Evolutionary conservation across 2,113 vertebrate genomes (phyloP), one percentile per base, ranked within the genome.

Genomic region (Pterocles orientalis): DNA sequence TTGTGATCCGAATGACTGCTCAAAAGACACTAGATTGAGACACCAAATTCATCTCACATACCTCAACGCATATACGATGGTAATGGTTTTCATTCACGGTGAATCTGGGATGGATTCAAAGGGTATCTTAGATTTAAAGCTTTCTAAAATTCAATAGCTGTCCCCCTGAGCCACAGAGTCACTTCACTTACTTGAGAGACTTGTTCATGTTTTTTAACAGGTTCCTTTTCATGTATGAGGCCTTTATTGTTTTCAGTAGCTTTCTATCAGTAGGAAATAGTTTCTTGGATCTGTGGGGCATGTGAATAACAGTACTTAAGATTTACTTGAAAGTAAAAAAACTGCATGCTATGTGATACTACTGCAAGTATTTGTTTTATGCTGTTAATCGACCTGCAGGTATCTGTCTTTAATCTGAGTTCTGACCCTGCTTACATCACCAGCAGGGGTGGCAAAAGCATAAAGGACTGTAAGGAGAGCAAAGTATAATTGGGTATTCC

Each of bases 131-230:
- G 82, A 64, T 79, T 93, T 92, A 88, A 95, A 95, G 83, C 88
- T 88, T 75, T 90, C 88, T 93, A 72, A 93, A 96, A 94, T 95
- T 94, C 95, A 95, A 53, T 95, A 95, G 83, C 86, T 50, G 6
- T 93, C 93, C 94, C 88, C 72, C 69, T 91, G 90, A 95, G 88
- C 90, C 72, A 50, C 39, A 7, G 53, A 57, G 72, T 68, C 77
- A 43, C 28, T 79, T 76, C 76, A 81, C 76, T 91, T 68, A 91
- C 77, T 75, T 75, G 68, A 94, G 86, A 96, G 95, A 88, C 64
- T 83, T 80, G 80, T 88, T 96, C 82, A 56, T 95, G 85, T 88
- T 94, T 97, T 95, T 95, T 96, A 96, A 92, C 51, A 64, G 76
- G 76, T 75, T 96, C 56, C 43, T 96, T 94, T 94, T 94, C 88